These are phyloP conservation scores for Oostethus manadensis DNA, from an alignment of 2,113 vertebrate species.

Conservation along the genomic window DNA sequence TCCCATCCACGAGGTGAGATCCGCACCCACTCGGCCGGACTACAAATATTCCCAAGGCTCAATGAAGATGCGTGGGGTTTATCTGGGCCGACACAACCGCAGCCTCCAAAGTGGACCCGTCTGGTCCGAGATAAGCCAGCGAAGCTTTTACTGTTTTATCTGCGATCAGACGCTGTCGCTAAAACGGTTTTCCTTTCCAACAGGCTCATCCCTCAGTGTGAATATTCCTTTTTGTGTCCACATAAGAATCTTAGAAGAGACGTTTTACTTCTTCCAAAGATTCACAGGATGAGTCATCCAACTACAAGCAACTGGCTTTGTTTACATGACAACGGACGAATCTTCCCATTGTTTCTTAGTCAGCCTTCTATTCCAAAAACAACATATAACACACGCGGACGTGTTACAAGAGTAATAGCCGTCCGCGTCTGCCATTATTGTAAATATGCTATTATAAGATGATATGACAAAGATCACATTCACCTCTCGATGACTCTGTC, in stretches of 20 bases:
- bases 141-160: constrained; percentile 2
- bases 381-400: background rate
- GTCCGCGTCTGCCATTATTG: no score
- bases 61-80: constrained; percentile 3
- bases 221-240: background rate
- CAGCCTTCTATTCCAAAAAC: background rate
- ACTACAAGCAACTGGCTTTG: background rate
- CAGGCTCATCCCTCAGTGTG: background rate
- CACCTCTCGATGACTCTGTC: no score
- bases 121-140: background rate
- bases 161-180: constrained; percentile 1
- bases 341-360: background rate
- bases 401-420: no score
- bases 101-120: constrained; percentile 3
- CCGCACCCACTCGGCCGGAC: background rate
- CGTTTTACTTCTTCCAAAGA: background rate
- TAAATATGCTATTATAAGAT: no score
- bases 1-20: no score
- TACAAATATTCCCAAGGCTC: constrained; percentile 2
- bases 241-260: background rate
- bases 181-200: constrained; percentile 1
- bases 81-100: background rate
- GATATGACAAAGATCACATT: no score
- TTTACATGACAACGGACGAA: background rate
- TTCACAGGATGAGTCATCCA: background rate